Percentiles rank a stretch among this genome's conserved stretches.
Conservation (phyloP, 2,797 vertebrate genomes). For the Cryptoblepharus egeriae region DNA sequence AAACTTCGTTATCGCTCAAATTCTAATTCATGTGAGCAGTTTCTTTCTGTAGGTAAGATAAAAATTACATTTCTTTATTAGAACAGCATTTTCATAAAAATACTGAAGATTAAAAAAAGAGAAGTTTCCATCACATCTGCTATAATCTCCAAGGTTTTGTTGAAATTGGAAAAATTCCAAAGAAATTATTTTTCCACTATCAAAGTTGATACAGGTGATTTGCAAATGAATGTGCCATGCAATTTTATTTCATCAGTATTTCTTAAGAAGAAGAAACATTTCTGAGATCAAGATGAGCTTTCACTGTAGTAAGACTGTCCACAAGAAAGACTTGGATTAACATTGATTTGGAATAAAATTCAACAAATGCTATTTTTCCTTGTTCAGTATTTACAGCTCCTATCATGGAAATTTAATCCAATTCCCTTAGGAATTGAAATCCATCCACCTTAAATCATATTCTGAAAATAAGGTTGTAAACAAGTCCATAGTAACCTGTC, state of each 20-base stretch:
- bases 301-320: background rate
- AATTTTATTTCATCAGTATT: slow-evolving; percentile 18
- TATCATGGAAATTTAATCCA: background rate
- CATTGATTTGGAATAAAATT: background rate
- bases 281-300: background rate
- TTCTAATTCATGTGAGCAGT: slow-evolving; percentile 18
- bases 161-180: background rate
- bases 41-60: background rate
- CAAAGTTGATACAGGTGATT: background rate
- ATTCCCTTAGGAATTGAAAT: background rate
- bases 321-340: background rate
- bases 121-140: background rate
- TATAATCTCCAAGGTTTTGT: slow-evolving; percentile 6
- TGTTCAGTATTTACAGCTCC: background rate
- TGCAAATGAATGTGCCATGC: slow-evolving; percentile 1
- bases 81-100: slow-evolving; percentile 13
- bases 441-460: background rate
- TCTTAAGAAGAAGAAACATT: slow-evolving; percentile 15
- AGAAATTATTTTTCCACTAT: background rate
- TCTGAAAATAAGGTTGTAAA: background rate
- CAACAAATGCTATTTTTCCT: background rate
- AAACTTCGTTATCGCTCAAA: background rate
- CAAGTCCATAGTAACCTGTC: too few relatives aligned
- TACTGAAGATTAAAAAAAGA: background rate
- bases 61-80: background rate